phyloP scores from a whole-genome alignment of 2,797 vertebrate genomes.

The Sphaeramia orbicularis region DNA sequence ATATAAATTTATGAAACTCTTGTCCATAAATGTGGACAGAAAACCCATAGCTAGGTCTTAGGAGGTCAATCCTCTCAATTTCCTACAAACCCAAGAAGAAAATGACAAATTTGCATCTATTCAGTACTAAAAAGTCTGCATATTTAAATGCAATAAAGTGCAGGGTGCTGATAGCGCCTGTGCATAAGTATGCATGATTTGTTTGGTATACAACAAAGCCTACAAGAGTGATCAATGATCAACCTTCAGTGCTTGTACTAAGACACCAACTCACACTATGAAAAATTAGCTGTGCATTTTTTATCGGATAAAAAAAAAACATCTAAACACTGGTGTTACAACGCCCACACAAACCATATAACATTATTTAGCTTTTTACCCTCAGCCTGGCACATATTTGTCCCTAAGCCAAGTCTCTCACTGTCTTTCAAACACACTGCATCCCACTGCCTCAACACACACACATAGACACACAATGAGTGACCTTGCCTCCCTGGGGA shows the following conservation, averaged over 20 bases:
- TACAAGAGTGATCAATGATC: slow-evolving; percentile 26
- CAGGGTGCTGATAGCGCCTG: not conserved
- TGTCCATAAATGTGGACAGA: no score
- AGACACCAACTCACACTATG: slow-evolving; percentile 12
- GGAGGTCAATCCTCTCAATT: no score
- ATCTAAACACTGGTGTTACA: slow-evolving; percentile 18
- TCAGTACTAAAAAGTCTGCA: no score
- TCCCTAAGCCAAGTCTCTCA: slow-evolving; percentile 52
- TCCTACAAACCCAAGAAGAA: no score
- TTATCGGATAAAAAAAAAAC: slow-evolving; percentile 16
- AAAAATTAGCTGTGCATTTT: slow-evolving; percentile 36
- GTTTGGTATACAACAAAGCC: no score
- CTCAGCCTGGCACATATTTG: slow-evolving; percentile 54
- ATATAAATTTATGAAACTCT: no score
- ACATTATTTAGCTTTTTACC: slow-evolving; percentile 62
- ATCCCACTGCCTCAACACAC: slow-evolving; percentile 31
- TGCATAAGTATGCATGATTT: not conserved
- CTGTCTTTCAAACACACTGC: slow-evolving; percentile 15
- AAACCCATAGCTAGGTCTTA: no score
- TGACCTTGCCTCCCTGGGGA: slow-evolving; percentile 76
- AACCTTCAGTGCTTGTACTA: slow-evolving; percentile 12
- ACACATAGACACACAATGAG: slow-evolving; percentile 45
- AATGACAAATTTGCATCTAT: no score
- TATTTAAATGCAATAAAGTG: no score
- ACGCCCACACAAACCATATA: slow-evolving; percentile 43